Evolutionary conservation across 2,888 invertebrate species (phyloP), one percentile per base, ranked within the genome.

Genomic region (Hydropsyche betteni): DNA sequence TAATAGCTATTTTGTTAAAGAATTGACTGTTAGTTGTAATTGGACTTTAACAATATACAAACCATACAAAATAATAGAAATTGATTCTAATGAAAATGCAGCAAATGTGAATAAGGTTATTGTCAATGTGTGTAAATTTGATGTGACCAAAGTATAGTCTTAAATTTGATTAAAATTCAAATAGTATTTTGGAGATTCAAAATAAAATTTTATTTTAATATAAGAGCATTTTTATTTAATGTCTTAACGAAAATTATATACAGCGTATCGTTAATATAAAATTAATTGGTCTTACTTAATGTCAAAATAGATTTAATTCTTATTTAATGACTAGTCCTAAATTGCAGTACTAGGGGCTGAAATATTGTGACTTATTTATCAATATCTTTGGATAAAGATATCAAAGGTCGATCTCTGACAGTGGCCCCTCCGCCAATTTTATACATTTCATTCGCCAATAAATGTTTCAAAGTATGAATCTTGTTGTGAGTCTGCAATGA

Each of bases 81-180:
- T 83, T 75, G 80, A 80, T 55, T 24, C 24, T 24, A 77, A 80
- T 61, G 75, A 77, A 33, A 72, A 77, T 16, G 3, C 10, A 44
- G 7, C 44, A 44, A 10, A 4, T 44, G 44, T 24, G 16, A n/a
- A 74, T 50, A 69, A 84, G 77, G 55, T 86, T 16, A 81, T 87
- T 74, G 79, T 85, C 0, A 86, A 86, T 83, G 84, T 86, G 53
- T 83, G 82, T 80, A 87, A 86, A 80, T 87, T 85, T 83, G 85
- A 86, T 38, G 36, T 69, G 8, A n/a, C 44, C 10, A 6, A 51
- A 33, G 33, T 24, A 5, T 14, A 14, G 12, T 2, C 12, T 55
- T 55, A 55, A 55, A 10, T 14, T 10, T 55, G 12, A 6, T 55
- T n/a, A 24, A 55, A 55, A 24, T 10, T 24, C 24, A 24, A 24